Percentiles rank a stretch among this genome's conserved stretches.
phyloP scores from a whole-genome alignment of 2,888 invertebrate genomes.

The Hirtodrosophila histrioides region DNA sequence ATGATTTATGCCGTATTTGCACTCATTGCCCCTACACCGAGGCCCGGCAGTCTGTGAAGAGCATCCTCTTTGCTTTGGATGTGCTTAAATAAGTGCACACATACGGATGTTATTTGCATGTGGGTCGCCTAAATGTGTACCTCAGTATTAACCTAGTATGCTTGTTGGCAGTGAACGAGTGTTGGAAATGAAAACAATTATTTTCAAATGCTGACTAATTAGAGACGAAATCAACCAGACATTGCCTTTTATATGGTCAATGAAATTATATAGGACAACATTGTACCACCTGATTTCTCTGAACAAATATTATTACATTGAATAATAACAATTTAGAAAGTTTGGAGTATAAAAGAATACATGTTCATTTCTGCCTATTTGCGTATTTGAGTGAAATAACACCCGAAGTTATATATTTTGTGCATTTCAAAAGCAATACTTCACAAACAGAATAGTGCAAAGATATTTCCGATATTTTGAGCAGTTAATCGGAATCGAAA shows the following conservation, averaged over 20 bases:
- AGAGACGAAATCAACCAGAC: slow-evolving; percentile 3
- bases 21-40: slow-evolving; percentile 22
- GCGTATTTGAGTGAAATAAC: no score
- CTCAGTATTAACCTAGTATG: neutral
- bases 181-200: slow-evolving; percentile 21
- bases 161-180: slow-evolving; percentile 16
- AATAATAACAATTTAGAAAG: no score
- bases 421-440: no score
- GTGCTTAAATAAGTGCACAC: neutral
- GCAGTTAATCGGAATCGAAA: no score
- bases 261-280: no score
- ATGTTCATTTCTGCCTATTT: no score
- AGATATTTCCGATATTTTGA: no score
- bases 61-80: slow-evolving; percentile 17
- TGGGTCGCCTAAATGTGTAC: slow-evolving; percentile 1
- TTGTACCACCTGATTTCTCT: no score
- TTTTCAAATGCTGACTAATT: slow-evolving; percentile 26
- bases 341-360: no score
- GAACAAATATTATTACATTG: no score
- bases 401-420: no score
- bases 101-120: slow-evolving; percentile 3
- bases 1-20: slow-evolving; percentile 66
- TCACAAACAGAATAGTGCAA: no score
- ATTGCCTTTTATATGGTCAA: neutral
- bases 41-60: slow-evolving; percentile 9